Conservation (phyloP, 2,888 invertebrate genomes). For the Actias luna region DNA sequence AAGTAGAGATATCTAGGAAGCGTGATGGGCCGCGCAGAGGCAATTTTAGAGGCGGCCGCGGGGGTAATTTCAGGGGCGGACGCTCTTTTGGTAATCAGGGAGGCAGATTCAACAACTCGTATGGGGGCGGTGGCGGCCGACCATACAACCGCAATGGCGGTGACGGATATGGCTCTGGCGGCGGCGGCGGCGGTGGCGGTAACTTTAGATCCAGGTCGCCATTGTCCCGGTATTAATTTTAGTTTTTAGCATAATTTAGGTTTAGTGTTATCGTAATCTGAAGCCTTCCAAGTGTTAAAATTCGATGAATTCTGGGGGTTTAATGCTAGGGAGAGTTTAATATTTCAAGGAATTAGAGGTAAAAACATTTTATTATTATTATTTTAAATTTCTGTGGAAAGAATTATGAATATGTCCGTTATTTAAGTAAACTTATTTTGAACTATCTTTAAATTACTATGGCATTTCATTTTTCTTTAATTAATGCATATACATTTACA, state of each 20-base stretch:
- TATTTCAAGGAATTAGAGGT: slow-evolving; percentile 72
- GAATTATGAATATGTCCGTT: not conserved
- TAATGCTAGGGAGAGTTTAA: slow-evolving; percentile 73
- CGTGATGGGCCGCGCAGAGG: slow-evolving; percentile 87
- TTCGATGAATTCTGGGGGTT: slow-evolving; percentile 78
- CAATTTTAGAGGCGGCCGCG: slow-evolving; percentile 79
- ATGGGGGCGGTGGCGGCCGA: slow-evolving; percentile 75
- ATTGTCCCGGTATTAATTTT: slow-evolving; percentile 73
- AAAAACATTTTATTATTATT: slow-evolving; percentile 31
- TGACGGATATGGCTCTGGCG: slow-evolving; percentile 69
- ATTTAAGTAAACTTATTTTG: not conserved
- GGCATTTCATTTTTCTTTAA: not conserved
- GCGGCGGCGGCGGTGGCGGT: slow-evolving; percentile 69
- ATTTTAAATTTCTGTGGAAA: not conserved
- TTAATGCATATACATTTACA: not conserved
- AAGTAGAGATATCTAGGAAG: slow-evolving; percentile 93
- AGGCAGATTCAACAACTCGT: slow-evolving; percentile 81
- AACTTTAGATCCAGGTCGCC: slow-evolving; percentile 80
- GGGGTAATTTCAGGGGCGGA: slow-evolving; percentile 74
- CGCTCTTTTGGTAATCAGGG: slow-evolving; percentile 75
- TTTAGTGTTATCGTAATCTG: slow-evolving; percentile 81
- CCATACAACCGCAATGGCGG: slow-evolving; percentile 64
- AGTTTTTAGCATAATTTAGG: slow-evolving; percentile 72
- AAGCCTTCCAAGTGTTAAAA: slow-evolving; percentile 80
- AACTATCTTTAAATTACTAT: not conserved